Conservation (phyloP, 2,888 invertebrate genomes). For the Nezara viridula region DNA sequence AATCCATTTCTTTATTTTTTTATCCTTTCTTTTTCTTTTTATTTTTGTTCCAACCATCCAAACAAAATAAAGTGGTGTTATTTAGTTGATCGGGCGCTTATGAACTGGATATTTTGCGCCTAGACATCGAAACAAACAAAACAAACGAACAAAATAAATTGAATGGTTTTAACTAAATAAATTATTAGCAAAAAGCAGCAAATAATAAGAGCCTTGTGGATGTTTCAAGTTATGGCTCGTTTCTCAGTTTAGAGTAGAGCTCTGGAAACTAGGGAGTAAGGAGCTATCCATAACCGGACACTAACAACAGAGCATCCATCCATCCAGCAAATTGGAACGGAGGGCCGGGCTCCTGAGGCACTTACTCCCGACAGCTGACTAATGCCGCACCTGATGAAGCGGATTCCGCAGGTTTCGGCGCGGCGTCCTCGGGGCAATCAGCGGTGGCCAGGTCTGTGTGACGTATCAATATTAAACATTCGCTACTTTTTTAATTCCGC, state of each 20-base stretch:
- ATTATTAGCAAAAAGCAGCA: neutral
- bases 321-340: slow-evolving; percentile 12
- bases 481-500: slow-evolving; percentile 20
- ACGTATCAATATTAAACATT: slow-evolving; percentile 11
- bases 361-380: slow-evolving; percentile 26
- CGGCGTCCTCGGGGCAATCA: neutral
- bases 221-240: neutral
- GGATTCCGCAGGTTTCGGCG: neutral
- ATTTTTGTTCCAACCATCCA: no score
- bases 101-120: neutral
- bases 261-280: neutral
- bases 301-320: slow-evolving; percentile 1
- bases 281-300: neutral
- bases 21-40: no score
- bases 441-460: neutral
- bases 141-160: no score
- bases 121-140: no score
- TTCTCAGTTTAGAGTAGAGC: neutral
- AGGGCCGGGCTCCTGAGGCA: neutral
- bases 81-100: no score
- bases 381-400: slow-evolving; percentile 23
- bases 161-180: neutral
- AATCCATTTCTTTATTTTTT: no score
- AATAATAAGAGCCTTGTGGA: neutral
- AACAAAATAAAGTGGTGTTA: no score